Conservation (phyloP, 2,113 vertebrate species). For the Phalacrocorax brasilianus region DNA sequence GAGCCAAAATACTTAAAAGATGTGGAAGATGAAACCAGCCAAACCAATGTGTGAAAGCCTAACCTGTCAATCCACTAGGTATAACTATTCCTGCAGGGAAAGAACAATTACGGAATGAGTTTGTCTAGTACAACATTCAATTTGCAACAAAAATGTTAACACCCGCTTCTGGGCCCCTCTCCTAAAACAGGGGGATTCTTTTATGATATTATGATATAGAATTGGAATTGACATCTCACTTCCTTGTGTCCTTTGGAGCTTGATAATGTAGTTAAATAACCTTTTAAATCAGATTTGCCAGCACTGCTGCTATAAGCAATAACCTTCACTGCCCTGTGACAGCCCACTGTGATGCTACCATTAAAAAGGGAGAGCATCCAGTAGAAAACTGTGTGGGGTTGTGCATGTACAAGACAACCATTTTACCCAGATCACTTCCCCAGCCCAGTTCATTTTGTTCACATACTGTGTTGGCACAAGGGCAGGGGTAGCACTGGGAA, state of each 20-base stretch:
- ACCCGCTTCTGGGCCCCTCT: not conserved
- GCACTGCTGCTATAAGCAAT: not conserved
- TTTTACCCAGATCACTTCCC: not conserved
- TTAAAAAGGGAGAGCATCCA: not conserved
- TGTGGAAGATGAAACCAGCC: not conserved
- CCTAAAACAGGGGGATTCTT: not conserved
- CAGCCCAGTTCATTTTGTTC: not conserved
- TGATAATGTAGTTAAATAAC: not conserved
- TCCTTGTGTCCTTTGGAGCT: not conserved
- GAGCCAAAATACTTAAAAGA: not conserved
- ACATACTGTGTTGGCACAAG: not conserved
- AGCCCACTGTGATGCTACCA: not conserved
- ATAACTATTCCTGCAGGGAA: not conserved
- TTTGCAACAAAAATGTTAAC: not conserved
- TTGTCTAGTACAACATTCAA: not conserved
- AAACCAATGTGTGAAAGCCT: not conserved
- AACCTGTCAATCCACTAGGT: not conserved
- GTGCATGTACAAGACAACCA: not conserved
- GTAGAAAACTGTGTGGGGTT: not conserved
- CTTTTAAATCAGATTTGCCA: not conserved
- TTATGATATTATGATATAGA: not conserved
- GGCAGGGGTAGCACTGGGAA: not conserved
- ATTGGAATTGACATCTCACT: not conserved
- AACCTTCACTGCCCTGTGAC: not conserved
- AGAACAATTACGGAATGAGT: not conserved